Evolutionary conservation across 2,113 vertebrate species (phyloP).

Genomic region (Rhinolophus sinicus): DNA sequence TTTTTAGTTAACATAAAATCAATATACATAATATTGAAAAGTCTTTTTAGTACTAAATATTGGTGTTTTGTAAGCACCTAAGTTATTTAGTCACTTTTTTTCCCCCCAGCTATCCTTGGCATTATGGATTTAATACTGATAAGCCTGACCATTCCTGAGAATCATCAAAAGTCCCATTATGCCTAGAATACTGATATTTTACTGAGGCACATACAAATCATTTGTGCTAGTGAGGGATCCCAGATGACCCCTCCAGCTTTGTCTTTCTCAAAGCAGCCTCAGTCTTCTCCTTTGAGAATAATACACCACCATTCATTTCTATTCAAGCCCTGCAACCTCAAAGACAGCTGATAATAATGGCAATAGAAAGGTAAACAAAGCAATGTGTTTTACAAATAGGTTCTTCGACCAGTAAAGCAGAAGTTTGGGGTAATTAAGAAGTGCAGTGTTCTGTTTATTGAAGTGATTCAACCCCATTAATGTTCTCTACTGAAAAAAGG

Average conservation of each 20-base stretch:
- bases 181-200: neutral
- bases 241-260: neutral
- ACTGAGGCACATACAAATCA: neutral
- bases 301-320: neutral
- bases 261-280: constrained; percentile 33
- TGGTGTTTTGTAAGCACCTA: neutral
- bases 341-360: neutral
- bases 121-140: neutral
- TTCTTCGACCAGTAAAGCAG: neutral
- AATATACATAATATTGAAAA: neutral
- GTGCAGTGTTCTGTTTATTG: neutral
- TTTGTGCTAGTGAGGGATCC: neutral
- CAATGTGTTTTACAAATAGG: neutral
- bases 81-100: neutral
- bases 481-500: neutral
- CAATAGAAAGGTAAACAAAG: neutral
- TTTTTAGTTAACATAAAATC: constrained; percentile 41
- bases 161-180: neutral
- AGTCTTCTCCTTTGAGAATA: neutral
- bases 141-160: neutral
- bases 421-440: neutral
- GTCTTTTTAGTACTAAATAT: neutral
- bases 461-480: neutral
- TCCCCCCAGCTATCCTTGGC: neutral
- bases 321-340: neutral